Evolutionary conservation across 2,888 invertebrate species (phyloP).

Genomic region (Hyposoter didymator): DNA sequence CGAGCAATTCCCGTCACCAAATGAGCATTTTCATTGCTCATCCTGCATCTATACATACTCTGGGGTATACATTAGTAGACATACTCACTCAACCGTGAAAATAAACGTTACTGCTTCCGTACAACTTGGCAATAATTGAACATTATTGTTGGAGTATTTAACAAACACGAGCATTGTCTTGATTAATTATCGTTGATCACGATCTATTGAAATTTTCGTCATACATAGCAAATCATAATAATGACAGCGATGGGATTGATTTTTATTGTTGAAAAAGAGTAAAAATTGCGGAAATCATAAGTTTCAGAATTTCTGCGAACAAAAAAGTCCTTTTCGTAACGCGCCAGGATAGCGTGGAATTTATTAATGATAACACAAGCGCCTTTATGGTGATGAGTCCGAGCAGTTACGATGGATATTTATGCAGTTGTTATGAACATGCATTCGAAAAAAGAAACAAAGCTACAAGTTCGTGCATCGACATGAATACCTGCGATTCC

Average conservation of each 20-base stretch:
- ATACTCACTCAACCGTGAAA: slow-evolving; percentile 13
- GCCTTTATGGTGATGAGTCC: background rate
- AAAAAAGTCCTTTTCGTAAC: background rate
- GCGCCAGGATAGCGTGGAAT: background rate
- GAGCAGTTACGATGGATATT: background rate
- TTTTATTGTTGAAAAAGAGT: background rate
- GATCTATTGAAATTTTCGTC: background rate
- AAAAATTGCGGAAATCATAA: background rate
- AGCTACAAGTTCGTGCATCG: slow-evolving; percentile 7
- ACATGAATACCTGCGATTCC: background rate
- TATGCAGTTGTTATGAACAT: slow-evolving; percentile 1
- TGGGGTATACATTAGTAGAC: slow-evolving; percentile 29
- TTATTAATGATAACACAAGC: background rate
- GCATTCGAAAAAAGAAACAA: slow-evolving; percentile 7
- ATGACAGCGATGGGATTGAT: background rate
- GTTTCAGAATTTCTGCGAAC: background rate
- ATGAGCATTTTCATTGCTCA: slow-evolving; percentile 61
- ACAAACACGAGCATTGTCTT: background rate
- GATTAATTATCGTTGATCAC: background rate
- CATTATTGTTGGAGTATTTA: slow-evolving; percentile 7
- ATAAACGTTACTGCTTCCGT: slow-evolving; percentile 24
- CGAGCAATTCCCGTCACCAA: slow-evolving; percentile 61
- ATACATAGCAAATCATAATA: background rate
- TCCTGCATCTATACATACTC: slow-evolving; percentile 19
- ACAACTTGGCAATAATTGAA: slow-evolving; percentile 11